Percentiles rank a stretch among this genome's conserved stretches.
Conservation (phyloP, 2,113 vertebrate genomes). For the Nibea coibor region DNA sequence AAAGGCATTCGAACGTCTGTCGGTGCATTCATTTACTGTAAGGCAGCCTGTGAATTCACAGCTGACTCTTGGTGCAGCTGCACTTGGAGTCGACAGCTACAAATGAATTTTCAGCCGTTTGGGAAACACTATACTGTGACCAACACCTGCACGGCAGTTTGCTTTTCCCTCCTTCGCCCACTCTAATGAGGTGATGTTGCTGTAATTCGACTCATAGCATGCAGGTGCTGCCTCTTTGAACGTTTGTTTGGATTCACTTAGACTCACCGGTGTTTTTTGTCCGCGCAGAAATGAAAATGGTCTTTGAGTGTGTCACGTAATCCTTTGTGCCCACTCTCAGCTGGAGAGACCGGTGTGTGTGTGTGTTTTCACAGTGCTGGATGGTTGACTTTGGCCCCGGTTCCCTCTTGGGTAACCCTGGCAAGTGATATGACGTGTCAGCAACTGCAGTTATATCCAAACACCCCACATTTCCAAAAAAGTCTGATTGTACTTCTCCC, state of each 20-base stretch:
- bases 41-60: slow-evolving; percentile 30
- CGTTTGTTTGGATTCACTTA: slow-evolving; percentile 6
- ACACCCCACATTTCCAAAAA: slow-evolving; percentile 58
- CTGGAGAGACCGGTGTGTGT: slow-evolving; percentile 40
- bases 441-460: slow-evolving; percentile 59
- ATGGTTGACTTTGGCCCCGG: slow-evolving; percentile 74
- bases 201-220: slow-evolving; percentile 44
- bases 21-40: not conserved
- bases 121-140: slow-evolving; percentile 40
- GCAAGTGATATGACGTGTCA: slow-evolving; percentile 63
- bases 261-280: slow-evolving; percentile 21
- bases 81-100: not conserved
- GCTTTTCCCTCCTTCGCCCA: slow-evolving; percentile 25
- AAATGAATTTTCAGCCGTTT: slow-evolving; percentile 20
- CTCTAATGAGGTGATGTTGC: slow-evolving; percentile 54
- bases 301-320: slow-evolving; percentile 25
- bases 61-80: slow-evolving; percentile 41
- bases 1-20: slow-evolving; percentile 19
- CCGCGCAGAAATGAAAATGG: slow-evolving; percentile 24
- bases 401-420: slow-evolving; percentile 35
- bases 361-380: slow-evolving; percentile 53
- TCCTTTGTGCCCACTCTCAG: slow-evolving; percentile 42
- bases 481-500: slow-evolving; percentile 60
- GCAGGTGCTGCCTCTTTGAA: slow-evolving; percentile 44
- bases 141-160: slow-evolving; percentile 36